Evolutionary conservation across 2,888 invertebrate genomes (phyloP).

Genomic region (Meganola albula): DNA sequence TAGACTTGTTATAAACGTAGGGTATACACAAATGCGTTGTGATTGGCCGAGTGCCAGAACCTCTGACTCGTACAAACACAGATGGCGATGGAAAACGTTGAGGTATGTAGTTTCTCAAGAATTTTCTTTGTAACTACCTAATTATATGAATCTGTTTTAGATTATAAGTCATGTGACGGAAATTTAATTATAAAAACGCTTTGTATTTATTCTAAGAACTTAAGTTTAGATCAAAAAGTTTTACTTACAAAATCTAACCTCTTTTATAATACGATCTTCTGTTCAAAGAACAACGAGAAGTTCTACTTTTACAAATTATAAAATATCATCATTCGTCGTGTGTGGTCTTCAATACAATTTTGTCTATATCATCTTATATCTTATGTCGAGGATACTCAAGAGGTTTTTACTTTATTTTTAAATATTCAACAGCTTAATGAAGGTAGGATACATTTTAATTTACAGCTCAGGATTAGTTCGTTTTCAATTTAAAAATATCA

Average conservation of each 20-base stretch:
- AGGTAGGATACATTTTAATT: constrained; percentile 33
- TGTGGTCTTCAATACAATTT: constrained; percentile 17
- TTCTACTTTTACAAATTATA: too few relatives aligned
- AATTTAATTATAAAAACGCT: constrained; percentile 22
- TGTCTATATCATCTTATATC: constrained; percentile 29
- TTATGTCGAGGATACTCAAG: constrained; percentile 22
- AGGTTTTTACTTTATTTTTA: too few relatives aligned
- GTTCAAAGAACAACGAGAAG: too few relatives aligned
- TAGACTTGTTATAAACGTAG: constrained; percentile 37
- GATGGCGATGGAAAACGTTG: constrained; percentile 45
- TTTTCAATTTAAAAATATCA: too few relatives aligned
- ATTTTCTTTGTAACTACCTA: constrained; percentile 28
- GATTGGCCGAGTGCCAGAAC: constrained; percentile 41
- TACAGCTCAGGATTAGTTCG: constrained; percentile 28
- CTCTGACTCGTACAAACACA: constrained; percentile 36
- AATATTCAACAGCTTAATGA: constrained; percentile 25
- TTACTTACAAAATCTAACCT: constrained; percentile 3
- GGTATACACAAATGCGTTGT: constrained; percentile 32
- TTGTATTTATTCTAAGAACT: constrained; percentile 13
- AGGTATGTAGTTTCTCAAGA: constrained; percentile 38
- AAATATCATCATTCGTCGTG: constrained; percentile 26
- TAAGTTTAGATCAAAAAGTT: constrained; percentile 17
- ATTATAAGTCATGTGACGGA: constrained; percentile 23
- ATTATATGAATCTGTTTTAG: constrained; percentile 24
- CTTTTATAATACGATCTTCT: too few relatives aligned